Conservation (phyloP, 2,113 vertebrate genomes). For the Rhineura floridana region DNA sequence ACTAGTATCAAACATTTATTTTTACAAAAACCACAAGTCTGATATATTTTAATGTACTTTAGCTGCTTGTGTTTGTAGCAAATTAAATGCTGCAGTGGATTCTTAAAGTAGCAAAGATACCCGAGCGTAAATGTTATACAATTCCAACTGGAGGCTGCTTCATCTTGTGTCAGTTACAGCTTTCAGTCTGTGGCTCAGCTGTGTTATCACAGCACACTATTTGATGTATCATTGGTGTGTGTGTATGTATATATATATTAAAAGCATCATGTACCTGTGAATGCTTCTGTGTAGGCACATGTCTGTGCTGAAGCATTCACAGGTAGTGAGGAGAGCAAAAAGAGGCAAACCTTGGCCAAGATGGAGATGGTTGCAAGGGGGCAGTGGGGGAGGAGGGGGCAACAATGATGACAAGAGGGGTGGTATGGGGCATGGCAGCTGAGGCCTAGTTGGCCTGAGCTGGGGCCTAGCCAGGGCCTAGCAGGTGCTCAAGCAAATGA, state of each 20-base stretch:
- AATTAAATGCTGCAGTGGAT: not conserved
- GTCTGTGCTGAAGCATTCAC: not conserved
- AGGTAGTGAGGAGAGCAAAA: too few species aligned
- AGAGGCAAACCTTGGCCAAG: too few species aligned
- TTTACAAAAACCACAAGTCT: not conserved
- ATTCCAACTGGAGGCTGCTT: not conserved
- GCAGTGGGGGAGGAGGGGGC: too few species aligned
- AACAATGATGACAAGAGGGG: too few species aligned
- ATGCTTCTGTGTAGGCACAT: too few species aligned
- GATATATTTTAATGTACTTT: not conserved
- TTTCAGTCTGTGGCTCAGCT: not conserved
- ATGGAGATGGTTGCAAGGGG: too few species aligned
- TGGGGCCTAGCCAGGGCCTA: too few species aligned
- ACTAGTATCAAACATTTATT: not conserved
- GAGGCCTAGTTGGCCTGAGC: too few species aligned
- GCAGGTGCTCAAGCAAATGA: too few species aligned
- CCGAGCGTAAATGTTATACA: not conserved
- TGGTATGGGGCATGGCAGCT: too few species aligned
- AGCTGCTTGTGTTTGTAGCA: not conserved
- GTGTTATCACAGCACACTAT: not conserved
- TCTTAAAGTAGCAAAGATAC: not conserved
- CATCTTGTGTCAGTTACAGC: not conserved
- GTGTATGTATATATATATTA: not conserved
- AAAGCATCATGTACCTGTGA: too few species aligned
- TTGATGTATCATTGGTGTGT: not conserved